Percentiles rank a stretch among this genome's conserved stretches.
Conservation (phyloP, 1,140 invertebrate species). For the Doryteuthis pealeii region DNA sequence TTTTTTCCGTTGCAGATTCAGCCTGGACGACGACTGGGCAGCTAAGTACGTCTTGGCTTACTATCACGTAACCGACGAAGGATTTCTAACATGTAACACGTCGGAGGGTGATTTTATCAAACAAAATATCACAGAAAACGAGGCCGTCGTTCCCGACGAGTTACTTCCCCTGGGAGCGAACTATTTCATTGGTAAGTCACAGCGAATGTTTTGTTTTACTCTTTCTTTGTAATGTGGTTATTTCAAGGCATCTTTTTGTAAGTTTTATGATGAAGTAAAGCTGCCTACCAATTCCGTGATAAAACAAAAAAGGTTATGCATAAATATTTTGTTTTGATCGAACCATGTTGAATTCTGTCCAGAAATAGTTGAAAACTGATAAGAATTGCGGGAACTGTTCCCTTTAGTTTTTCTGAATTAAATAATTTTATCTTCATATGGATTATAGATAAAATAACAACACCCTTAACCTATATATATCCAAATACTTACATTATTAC, state of each 20-base stretch:
- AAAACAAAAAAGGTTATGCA: not conserved
- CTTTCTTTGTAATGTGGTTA: not conserved
- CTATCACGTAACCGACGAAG: slow-evolving; percentile 3
- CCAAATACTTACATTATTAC: too few relatives aligned
- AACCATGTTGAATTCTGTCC: not conserved
- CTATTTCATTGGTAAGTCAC: not conserved
- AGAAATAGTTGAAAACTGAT: too few relatives aligned
- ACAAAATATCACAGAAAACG: not conserved
- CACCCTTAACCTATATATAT: too few relatives aligned
- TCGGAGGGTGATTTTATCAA: not conserved
- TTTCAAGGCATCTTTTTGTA: not conserved
- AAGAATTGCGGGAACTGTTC: too few relatives aligned
- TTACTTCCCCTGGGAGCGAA: not conserved
- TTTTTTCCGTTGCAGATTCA: not conserved
- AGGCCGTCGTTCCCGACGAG: not conserved
- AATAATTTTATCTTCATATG: too few relatives aligned
- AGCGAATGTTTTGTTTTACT: not conserved
- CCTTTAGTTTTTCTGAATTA: too few relatives aligned
- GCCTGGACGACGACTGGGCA: not conserved
- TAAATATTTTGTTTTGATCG: not conserved
- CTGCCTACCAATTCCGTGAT: not conserved
- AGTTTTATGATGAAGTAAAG: not conserved
- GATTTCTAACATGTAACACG: not conserved
- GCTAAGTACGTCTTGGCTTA: not conserved
- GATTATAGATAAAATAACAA: too few relatives aligned